These are phyloP conservation scores for Phrynocephalus versicolor DNA, from an alignment of 2,113 vertebrate species.

Conservation along the genomic window DNA sequence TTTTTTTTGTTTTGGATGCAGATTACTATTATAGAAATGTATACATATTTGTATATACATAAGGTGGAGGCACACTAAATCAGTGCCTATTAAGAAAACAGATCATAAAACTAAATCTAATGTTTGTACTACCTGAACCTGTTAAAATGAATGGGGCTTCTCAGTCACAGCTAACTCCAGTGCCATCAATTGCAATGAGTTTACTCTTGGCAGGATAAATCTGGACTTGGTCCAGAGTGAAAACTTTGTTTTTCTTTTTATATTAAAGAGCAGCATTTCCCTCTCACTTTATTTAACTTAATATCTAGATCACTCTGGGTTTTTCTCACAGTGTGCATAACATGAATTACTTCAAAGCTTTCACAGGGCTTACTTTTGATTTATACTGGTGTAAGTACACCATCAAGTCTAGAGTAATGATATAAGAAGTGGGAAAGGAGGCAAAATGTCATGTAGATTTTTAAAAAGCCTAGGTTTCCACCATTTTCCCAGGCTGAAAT, in stretches of 20 bases:
- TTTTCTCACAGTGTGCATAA: background rate
- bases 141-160: background rate
- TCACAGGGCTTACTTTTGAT: background rate
- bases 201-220: background rate
- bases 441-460: background rate
- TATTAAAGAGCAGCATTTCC: background rate
- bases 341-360: background rate
- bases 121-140: background rate
- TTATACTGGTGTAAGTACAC: slow-evolving; percentile 6
- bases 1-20: background rate
- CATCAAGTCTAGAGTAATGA: background rate
- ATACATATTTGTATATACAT: background rate
- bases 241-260: background rate
- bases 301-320: background rate
- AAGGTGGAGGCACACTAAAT: background rate
- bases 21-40: background rate
- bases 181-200: background rate
- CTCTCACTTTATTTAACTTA: background rate
- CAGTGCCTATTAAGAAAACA: background rate
- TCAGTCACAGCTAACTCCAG: background rate
- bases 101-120: background rate
- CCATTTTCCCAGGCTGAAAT: slow-evolving; percentile 3
- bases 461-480: background rate
- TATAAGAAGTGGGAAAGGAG: slow-evolving; percentile 12
- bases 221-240: background rate